phyloP scores from a whole-genome alignment of 2,113 vertebrate species.

The Hypanus sabinus region DNA sequence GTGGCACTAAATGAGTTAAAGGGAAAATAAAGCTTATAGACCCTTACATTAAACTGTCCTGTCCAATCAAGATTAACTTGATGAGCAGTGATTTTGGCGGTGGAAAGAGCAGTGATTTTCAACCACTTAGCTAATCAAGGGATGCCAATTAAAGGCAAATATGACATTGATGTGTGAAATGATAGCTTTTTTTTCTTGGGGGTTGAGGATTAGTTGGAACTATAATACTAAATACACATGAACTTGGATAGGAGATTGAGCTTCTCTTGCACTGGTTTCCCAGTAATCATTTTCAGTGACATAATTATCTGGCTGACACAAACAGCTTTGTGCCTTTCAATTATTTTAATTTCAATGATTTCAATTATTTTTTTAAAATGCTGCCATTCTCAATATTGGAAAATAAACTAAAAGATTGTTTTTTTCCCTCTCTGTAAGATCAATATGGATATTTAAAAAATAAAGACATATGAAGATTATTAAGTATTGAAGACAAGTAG shows the following conservation, averaged over 20 bases:
- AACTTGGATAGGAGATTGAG: neutral
- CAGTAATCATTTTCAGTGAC: neutral
- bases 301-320: neutral
- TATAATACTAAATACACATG: slow-evolving; percentile 17
- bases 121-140: slow-evolving; percentile 80
- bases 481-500: neutral
- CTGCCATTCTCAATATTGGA: neutral
- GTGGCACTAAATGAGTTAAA: neutral
- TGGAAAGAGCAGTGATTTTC: slow-evolving; percentile 68
- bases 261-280: neutral
- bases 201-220: slow-evolving; percentile 78
- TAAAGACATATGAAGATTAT: too few relatives aligned
- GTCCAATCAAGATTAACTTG: slow-evolving; percentile 54
- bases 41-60: slow-evolving; percentile 51
- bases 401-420: slow-evolving; percentile 5
- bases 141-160: slow-evolving; percentile 72
- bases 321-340: neutral
- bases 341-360: too few relatives aligned
- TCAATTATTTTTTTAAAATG: slow-evolving; percentile 24
- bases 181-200: slow-evolving; percentile 56
- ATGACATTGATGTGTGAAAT: slow-evolving; percentile 69
- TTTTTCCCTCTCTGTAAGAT: neutral
- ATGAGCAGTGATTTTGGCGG: slow-evolving; percentile 66
- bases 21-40: slow-evolving; percentile 42
- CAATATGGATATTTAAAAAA: neutral